phyloP scores from a whole-genome alignment of 2,888 invertebrate species.

The Platycnemis pennipes region DNA sequence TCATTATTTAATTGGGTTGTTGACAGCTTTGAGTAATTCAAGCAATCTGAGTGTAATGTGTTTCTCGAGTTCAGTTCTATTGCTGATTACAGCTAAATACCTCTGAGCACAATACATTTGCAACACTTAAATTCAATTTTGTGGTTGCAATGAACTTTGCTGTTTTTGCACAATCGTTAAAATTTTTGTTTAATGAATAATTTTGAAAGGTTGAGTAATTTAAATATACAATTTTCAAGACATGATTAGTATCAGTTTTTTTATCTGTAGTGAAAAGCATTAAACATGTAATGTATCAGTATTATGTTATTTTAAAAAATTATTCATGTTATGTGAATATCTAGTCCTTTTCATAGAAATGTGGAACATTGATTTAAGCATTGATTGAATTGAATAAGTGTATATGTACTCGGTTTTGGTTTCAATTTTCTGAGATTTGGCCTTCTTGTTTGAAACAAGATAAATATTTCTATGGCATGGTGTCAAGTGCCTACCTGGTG shows the following conservation, averaged over 20 bases:
- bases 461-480: background rate
- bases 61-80: background rate
- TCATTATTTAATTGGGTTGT: background rate
- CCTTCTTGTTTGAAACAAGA: background rate
- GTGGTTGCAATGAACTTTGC: no score
- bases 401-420: background rate
- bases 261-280: background rate
- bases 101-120: background rate
- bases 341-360: background rate
- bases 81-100: background rate
- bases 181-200: background rate
- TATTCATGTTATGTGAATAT: background rate
- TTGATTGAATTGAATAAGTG: background rate
- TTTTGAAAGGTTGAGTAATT: background rate
- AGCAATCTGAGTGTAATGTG: background rate
- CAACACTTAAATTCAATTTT: no score
- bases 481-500: background rate
- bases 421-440: background rate
- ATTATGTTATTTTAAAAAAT: background rate
- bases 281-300: background rate
- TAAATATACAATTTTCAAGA: background rate
- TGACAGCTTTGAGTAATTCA: background rate
- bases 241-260: background rate
- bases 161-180: background rate
- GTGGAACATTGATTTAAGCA: background rate